Percentiles rank a stretch among this genome's conserved stretches.
Conservation (phyloP, 1,140 invertebrate genomes). For the Cotesia chilonis region DNA sequence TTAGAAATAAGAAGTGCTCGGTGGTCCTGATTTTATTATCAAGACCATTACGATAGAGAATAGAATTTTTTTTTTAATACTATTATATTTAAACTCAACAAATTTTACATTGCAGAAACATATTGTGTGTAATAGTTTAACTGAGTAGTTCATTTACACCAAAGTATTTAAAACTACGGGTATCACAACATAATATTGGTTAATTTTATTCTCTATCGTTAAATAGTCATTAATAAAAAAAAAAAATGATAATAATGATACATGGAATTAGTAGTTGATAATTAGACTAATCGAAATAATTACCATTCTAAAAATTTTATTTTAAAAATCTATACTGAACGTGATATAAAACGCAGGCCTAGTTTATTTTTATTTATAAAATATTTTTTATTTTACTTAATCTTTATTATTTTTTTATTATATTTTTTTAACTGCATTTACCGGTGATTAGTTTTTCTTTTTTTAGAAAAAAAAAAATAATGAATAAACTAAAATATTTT, state of each 20-base stretch:
- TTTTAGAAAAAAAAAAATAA: too few species aligned
- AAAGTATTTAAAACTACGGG: slow-evolving; percentile 7
- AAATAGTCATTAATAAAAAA: slow-evolving; percentile 8
- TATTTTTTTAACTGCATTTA: too few species aligned
- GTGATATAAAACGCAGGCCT: too few species aligned
- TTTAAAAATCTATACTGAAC: too few species aligned
- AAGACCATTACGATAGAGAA: slow-evolving; percentile 10
- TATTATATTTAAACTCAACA: neutral
- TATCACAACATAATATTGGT: neutral
- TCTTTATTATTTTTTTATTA: too few species aligned
- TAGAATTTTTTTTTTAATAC: slow-evolving; percentile 12
- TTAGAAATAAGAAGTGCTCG: slow-evolving; percentile 5
- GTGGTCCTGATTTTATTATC: slow-evolving; percentile 12
- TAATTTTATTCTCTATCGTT: neutral
- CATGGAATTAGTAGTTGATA: neutral
- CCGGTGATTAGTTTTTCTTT: too few species aligned
- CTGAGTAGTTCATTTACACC: neutral
- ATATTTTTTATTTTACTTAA: too few species aligned
- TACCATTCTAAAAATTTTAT: too few species aligned
- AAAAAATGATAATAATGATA: neutral
- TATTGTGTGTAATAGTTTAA: neutral
- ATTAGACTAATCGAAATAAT: neutral
- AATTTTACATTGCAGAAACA: neutral
- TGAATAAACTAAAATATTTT: too few species aligned
- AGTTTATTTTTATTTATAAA: too few species aligned